Conservation (phyloP, 2,888 invertebrate species). For the Epinotia nisella region DNA sequence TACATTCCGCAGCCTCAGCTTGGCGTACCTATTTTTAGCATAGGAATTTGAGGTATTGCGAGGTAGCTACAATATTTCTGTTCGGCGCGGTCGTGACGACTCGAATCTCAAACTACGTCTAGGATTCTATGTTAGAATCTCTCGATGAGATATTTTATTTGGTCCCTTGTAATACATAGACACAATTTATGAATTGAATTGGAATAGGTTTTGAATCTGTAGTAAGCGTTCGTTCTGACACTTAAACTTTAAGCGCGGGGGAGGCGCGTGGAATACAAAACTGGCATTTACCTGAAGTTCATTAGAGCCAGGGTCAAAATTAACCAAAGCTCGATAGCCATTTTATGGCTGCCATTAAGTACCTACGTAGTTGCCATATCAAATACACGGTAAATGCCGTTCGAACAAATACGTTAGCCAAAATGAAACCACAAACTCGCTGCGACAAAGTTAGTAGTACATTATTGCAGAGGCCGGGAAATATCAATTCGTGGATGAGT, state of each 20-base stretch:
- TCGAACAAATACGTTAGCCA: not conserved
- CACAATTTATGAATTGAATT: not conserved
- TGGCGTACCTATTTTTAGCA: no score
- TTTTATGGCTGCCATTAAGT: not conserved
- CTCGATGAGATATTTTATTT: no score
- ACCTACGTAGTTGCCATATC: not conserved
- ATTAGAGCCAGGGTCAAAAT: not conserved
- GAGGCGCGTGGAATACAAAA: not conserved
- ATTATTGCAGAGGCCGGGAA: no score
- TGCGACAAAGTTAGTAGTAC: slow-evolving; percentile 6
- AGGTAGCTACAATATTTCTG: not conserved
- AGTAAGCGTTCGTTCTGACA: no score
- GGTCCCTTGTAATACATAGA: no score
- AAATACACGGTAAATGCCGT: not conserved
- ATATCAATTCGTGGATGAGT: no score
- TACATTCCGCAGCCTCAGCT: no score
- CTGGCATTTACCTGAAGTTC: not conserved
- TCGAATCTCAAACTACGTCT: not conserved
- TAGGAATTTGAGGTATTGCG: not conserved
- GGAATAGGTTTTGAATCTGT: no score
- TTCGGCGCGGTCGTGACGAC: no score
- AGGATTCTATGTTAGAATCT: not conserved
- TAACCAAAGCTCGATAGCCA: not conserved
- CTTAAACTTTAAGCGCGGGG: no score
- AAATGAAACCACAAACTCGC: slow-evolving; percentile 23